Conservation (phyloP, 2,888 invertebrate species). For the Tiphia femorata region DNA sequence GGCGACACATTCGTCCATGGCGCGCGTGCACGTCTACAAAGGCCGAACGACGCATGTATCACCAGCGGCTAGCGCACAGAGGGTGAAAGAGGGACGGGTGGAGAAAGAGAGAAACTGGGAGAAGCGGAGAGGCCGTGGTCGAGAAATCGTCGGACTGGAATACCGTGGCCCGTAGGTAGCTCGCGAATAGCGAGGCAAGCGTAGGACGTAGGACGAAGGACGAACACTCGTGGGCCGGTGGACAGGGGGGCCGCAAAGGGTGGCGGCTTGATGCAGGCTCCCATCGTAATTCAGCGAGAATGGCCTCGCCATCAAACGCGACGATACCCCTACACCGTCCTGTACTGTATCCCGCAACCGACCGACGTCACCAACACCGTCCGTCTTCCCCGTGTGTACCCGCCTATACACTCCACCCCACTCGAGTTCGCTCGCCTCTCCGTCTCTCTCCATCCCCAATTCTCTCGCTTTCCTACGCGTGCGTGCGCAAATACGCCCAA, state of each 20-base stretch:
- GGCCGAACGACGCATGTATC: constrained; percentile 6
- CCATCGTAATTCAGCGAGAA: constrained; percentile 61
- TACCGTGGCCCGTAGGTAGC: constrained; percentile 26
- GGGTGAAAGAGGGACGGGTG: neutral
- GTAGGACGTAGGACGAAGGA: constrained; percentile 25
- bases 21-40: constrained; percentile 8
- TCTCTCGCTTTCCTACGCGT: no score
- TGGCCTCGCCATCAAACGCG: constrained; percentile 58
- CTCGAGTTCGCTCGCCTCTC: no score
- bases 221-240: constrained; percentile 23
- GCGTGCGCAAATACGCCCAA: neutral
- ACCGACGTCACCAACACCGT: no score
- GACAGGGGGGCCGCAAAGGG: constrained; percentile 2
- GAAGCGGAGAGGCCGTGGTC: neutral
- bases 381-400: constrained; percentile 9
- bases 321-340: no score
- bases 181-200: no score
- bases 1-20: no score
- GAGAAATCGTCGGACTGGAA: constrained; percentile 55
- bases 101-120: neutral
- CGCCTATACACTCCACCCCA: constrained; percentile 1
- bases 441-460: no score
- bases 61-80: neutral
- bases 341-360: constrained; percentile 19
- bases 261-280: constrained; percentile 32